Evolutionary conservation across 2,888 invertebrate species (phyloP).

Genomic region (Watsonalla binaria): DNA sequence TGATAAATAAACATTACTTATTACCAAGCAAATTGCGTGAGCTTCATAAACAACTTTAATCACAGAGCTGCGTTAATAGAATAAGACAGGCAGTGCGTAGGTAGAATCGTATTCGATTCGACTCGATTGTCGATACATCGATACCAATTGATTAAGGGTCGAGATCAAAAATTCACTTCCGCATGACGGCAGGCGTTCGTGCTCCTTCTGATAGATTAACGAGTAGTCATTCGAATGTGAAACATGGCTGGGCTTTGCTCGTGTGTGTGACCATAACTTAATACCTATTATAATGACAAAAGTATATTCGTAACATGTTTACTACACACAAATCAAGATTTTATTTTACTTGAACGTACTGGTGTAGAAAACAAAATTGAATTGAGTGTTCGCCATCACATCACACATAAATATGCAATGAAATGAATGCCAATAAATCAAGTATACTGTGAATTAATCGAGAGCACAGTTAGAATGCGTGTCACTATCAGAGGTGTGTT

Average conservation of each 20-base stretch:
- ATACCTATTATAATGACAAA: too few relatives aligned
- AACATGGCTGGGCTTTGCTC: constrained; percentile 14
- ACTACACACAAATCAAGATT: background rate
- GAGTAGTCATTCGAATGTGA: constrained; percentile 32
- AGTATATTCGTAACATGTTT: background rate
- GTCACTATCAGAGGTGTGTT: constrained; percentile 26
- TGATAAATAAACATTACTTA: constrained; percentile 9
- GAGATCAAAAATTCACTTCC: constrained; percentile 69
- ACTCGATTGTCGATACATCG: constrained; percentile 53
- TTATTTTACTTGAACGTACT: too few relatives aligned
- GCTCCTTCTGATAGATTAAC: constrained; percentile 41
- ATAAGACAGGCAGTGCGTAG: constrained; percentile 50
- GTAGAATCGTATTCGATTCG: constrained; percentile 51
- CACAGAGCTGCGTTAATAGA: constrained; percentile 40
- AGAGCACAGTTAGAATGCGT: constrained; percentile 13
- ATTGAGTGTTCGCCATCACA: too few relatives aligned
- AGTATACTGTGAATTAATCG: too few relatives aligned
- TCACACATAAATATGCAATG: too few relatives aligned
- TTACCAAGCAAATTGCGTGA: constrained; percentile 30
- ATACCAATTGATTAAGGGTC: constrained; percentile 60
- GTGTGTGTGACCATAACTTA: constrained; percentile 2
- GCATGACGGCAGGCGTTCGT: constrained; percentile 48
- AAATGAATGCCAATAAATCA: too few relatives aligned
- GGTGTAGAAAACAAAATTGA: background rate
- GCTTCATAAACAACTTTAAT: constrained; percentile 39